A percentile compares a stretch with the other conserved stretches of the same genome.
phyloP scores from a whole-genome alignment of 2,888 invertebrate species.

The Pteria penguin region DNA sequence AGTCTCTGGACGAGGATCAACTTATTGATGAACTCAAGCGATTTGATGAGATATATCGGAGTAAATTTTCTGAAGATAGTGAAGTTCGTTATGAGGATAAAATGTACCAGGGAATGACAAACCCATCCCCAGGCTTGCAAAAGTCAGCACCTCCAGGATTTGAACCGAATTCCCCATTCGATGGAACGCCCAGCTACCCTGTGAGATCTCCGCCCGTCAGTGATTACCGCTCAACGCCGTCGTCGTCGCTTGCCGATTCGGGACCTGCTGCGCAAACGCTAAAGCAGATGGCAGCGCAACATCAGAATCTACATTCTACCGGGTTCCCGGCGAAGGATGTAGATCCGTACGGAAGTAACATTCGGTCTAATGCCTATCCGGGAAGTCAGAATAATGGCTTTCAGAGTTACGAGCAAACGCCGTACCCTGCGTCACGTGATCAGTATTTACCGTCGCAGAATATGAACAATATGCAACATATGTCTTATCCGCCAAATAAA shows the following conservation, averaged over 20 bases:
- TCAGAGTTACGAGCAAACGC: slow-evolving; percentile 19
- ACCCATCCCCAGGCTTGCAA: slow-evolving; percentile 53
- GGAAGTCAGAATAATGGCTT: slow-evolving; percentile 23
- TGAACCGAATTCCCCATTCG: slow-evolving; percentile 52
- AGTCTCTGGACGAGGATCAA: slow-evolving; percentile 42
- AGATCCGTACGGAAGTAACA: slow-evolving; percentile 50
- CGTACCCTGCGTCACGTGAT: slow-evolving; percentile 39
- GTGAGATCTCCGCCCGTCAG: slow-evolving; percentile 54
- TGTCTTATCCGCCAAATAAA: slow-evolving; percentile 42
- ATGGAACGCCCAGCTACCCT: slow-evolving; percentile 53
- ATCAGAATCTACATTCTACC: slow-evolving; percentile 85
- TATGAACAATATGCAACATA: slow-evolving; percentile 32
- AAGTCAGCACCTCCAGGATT: slow-evolving; percentile 44
- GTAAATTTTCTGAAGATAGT: slow-evolving; percentile 42
- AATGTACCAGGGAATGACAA: slow-evolving; percentile 47
- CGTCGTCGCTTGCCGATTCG: slow-evolving; percentile 49
- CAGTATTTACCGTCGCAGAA: slow-evolving; percentile 38
- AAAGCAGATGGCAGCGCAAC: slow-evolving; percentile 98
- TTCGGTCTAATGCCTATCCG: slow-evolving; percentile 51
- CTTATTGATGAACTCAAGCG: slow-evolving; percentile 69
- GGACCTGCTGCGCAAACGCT: slow-evolving; percentile 96
- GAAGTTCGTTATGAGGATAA: slow-evolving; percentile 53
- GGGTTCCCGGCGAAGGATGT: slow-evolving; percentile 51
- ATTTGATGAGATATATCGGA: slow-evolving; percentile 68
- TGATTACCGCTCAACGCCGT: slow-evolving; percentile 42